phyloP scores from a whole-genome alignment of 2,888 invertebrate species.

The Malthinus flaveolus region DNA sequence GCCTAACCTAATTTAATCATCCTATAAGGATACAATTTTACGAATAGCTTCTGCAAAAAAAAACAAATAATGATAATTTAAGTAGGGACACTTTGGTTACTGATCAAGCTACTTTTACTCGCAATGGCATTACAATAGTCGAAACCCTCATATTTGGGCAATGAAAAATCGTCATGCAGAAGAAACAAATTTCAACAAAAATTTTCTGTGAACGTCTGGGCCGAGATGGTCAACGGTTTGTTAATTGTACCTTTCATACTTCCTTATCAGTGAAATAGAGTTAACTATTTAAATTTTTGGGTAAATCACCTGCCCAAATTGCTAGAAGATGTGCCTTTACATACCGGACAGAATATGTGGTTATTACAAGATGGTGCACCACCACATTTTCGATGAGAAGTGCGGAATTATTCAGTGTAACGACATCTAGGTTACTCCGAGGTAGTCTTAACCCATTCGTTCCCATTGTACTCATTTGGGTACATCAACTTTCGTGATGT shows the following conservation, averaged over 20 bases:
- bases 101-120: constrained; percentile 26
- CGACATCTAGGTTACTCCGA: too few relatives aligned
- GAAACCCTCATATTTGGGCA: constrained; percentile 25
- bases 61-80: constrained; percentile 3
- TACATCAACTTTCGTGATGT: too few relatives aligned
- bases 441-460: too few relatives aligned
- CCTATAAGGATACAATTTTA: constrained; percentile 11
- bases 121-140: constrained; percentile 27
- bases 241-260: constrained; percentile 29
- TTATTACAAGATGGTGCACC: background rate
- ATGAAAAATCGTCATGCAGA: constrained; percentile 30
- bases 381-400: background rate
- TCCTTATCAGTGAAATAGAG: constrained; percentile 26
- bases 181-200: constrained; percentile 27
- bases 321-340: background rate
- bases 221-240: constrained; percentile 29
- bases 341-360: background rate
- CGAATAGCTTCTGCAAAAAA: background rate
- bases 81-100: constrained; percentile 10
- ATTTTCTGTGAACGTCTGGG: constrained; percentile 34
- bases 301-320: constrained; percentile 19
- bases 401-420: too few relatives aligned
- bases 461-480: too few relatives aligned
- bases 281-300: constrained; percentile 27
- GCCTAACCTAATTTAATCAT: constrained; percentile 14